Evolutionary conservation across 2,113 vertebrate genomes (phyloP).

Genomic region (Oxygymnocypris stewartii): DNA sequence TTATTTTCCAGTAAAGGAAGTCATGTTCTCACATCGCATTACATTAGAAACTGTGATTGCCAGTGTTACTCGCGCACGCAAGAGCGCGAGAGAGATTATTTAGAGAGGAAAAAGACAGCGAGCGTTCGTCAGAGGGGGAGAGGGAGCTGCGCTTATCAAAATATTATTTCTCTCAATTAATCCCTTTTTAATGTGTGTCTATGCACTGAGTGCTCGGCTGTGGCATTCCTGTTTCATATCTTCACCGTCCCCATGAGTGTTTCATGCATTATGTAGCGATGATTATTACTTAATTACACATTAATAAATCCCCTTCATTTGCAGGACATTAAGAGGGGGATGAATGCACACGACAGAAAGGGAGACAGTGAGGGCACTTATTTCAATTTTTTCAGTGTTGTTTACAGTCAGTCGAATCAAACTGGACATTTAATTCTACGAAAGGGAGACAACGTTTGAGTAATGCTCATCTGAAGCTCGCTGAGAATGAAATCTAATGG

Average conservation of each 20-base stretch:
- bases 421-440: conserved; percentile 63
- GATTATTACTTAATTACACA: conserved; percentile 86
- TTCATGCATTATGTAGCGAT: conserved; percentile 82
- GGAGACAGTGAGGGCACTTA: conserved; percentile 53
- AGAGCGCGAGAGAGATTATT: conserved; percentile 55
- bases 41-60: conserved; percentile 49
- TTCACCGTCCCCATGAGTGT: conserved; percentile 73
- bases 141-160: conserved; percentile 75
- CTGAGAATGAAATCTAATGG: conserved; percentile 58
- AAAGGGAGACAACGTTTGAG: conserved; percentile 21
- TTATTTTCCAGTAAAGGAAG: conserved; percentile 40
- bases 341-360: conserved; percentile 70
- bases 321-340: conserved; percentile 80
- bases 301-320: conserved; percentile 85
- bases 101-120: conserved; percentile 52
- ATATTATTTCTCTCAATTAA: conserved; percentile 81
- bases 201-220: conserved; percentile 65
- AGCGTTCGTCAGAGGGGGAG: conserved; percentile 33
- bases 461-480: conserved; percentile 32
- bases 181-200: conserved; percentile 80
- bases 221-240: conserved; percentile 66
- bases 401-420: conserved; percentile 63
- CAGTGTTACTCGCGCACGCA: conserved; percentile 41
- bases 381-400: conserved; percentile 56
- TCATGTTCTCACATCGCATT: conserved; percentile 37